Percentiles rank a stretch among this genome's conserved stretches.
Conservation (phyloP, 2,888 invertebrate species). For the Ctena decussata region DNA sequence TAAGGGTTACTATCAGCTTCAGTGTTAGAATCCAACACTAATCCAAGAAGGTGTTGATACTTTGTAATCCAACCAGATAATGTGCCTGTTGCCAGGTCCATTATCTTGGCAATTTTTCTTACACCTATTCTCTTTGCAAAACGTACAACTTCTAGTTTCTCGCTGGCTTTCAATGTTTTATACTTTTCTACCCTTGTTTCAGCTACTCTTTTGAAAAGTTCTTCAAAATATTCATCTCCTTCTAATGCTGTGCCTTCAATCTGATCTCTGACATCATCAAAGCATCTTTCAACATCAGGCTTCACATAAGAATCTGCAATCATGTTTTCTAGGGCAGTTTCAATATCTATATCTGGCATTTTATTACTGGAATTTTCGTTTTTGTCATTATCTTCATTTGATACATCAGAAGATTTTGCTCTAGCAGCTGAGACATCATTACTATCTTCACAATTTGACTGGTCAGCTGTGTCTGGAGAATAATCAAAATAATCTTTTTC, state of each 20-base stretch:
- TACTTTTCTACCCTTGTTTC: slow-evolving; percentile 53
- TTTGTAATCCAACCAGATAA: slow-evolving; percentile 64
- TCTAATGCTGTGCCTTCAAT: slow-evolving; percentile 44
- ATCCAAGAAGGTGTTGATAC: slow-evolving; percentile 44
- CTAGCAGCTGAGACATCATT: too few relatives aligned
- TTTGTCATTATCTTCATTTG: too few relatives aligned
- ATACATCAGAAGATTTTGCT: too few relatives aligned
- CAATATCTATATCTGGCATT: neutral
- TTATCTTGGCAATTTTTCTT: slow-evolving; percentile 54
- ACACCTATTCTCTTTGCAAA: slow-evolving; percentile 62
- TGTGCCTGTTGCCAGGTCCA: slow-evolving; percentile 63
- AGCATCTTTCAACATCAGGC: slow-evolving; percentile 55
- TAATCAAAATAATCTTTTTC: too few relatives aligned
- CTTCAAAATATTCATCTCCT: slow-evolving; percentile 49
- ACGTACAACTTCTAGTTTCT: slow-evolving; percentile 59
- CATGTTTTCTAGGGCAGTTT: slow-evolving; percentile 49
- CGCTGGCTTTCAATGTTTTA: slow-evolving; percentile 57
- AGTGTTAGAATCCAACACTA: slow-evolving; percentile 11
- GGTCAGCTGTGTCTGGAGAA: too few relatives aligned
- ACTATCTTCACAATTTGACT: too few relatives aligned
- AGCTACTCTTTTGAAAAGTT: slow-evolving; percentile 53
- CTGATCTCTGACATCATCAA: slow-evolving; percentile 45
- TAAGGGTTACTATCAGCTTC: neutral
- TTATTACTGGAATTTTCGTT: too few relatives aligned
- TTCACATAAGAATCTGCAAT: slow-evolving; percentile 47